Percentiles rank a stretch among this genome's conserved stretches.
Conservation (phyloP, 2,113 vertebrate species). For the Anas platyrhynchos region DNA sequence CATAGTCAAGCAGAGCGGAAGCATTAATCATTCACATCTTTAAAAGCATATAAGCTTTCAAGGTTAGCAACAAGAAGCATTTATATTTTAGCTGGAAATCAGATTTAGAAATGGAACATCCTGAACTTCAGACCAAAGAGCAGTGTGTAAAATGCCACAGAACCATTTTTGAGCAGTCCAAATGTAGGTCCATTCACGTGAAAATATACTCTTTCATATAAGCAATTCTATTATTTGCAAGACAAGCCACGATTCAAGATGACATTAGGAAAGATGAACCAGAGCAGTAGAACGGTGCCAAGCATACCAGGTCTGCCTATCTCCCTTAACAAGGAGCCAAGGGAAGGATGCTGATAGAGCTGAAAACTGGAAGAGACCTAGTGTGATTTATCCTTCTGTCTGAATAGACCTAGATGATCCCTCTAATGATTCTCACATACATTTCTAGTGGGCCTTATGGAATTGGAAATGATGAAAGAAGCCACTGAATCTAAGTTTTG, state of each 20-base stretch:
- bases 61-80: neutral
- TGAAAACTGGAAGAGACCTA: neutral
- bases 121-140: constrained; percentile 15
- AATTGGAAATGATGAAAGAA: neutral
- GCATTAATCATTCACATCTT: constrained; percentile 52
- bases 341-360: neutral
- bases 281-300: neutral
- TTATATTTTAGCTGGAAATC: constrained; percentile 30
- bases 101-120: constrained; percentile 10
- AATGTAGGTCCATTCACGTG: neutral
- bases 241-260: neutral
- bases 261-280: neutral
- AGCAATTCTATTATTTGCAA: neutral
- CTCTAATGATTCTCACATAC: neutral
- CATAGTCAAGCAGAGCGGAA: neutral
- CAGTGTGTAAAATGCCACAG: neutral
- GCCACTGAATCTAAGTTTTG: neutral
- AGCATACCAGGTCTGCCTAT: neutral
- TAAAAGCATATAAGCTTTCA: constrained; percentile 39
- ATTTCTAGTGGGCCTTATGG: neutral
- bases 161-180: neutral
- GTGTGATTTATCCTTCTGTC: neutral
- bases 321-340: neutral
- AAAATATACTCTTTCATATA: neutral
- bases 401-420: neutral